These are phyloP conservation scores for Patella depressa DNA, from an alignment of 2,888 invertebrate genomes.

Conservation along the genomic window DNA sequence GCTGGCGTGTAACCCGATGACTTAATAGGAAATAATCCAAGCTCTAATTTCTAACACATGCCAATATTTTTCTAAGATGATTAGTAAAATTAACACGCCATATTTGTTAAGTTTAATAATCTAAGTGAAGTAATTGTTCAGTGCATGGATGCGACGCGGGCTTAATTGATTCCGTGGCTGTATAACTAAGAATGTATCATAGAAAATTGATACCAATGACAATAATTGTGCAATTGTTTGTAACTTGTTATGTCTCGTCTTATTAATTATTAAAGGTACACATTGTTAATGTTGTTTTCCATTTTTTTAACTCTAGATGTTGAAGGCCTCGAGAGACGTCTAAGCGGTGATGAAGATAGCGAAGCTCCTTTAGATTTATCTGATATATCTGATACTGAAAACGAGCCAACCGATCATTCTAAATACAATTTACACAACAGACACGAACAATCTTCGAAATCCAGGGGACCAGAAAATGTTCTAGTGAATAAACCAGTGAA, in stretches of 20 bases:
- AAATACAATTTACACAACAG: neutral
- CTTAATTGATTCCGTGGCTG: no score
- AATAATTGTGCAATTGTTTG: no score
- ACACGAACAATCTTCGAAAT: neutral
- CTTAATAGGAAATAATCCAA: neutral
- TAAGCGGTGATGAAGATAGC: slow-evolving; percentile 1
- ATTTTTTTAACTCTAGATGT: neutral
- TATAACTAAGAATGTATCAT: no score
- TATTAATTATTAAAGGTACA: no score
- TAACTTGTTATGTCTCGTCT: no score
- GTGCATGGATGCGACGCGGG: no score
- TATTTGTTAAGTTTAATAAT: no score
- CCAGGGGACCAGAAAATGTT: neutral
- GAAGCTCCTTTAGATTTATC: neutral
- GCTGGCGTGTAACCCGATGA: neutral
- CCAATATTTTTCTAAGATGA: slow-evolving; percentile 9
- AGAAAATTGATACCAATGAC: no score
- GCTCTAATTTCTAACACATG: neutral
- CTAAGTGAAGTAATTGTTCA: no score
- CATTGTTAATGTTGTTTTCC: neutral
- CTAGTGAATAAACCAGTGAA: slow-evolving; percentile 9
- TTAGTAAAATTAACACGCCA: neutral
- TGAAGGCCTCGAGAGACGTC: neutral
- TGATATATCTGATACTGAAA: neutral
- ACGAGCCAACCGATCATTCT: neutral